A percentile compares a stretch with the other conserved stretches of the same genome.
phyloP scores from a whole-genome alignment of 1,140 invertebrate species.

The Drosophila micromelanica region DNA sequence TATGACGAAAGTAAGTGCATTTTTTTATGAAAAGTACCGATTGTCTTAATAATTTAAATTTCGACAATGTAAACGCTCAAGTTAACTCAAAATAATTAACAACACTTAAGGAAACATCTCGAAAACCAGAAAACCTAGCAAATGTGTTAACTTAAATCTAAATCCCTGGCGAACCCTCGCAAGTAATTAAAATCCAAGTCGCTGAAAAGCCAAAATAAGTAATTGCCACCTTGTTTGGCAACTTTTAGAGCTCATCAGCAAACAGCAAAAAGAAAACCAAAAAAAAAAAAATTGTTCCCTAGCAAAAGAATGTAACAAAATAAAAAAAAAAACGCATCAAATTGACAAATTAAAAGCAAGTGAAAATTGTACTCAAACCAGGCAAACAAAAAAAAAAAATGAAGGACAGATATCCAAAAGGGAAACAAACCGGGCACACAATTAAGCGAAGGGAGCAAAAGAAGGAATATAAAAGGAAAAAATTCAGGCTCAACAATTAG shows the following conservation, averaged over 20 bases:
- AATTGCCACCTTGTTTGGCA: slow-evolving; percentile 76
- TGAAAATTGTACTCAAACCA: slow-evolving; percentile 54
- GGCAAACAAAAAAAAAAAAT: slow-evolving; percentile 23
- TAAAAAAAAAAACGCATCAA: slow-evolving; percentile 36
- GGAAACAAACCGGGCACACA: slow-evolving; percentile 58
- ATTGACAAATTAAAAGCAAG: slow-evolving; percentile 80
- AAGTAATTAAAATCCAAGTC: slow-evolving; percentile 67
- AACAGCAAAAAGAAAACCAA: slow-evolving; percentile 36
- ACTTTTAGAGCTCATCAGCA: slow-evolving; percentile 67
- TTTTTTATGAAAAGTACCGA: too few species aligned
- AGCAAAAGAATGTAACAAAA: neutral
- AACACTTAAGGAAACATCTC: neutral
- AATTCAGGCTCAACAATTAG: slow-evolving; percentile 61
- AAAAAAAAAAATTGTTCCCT: slow-evolving; percentile 10
- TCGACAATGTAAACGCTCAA: neutral
- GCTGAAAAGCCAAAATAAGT: slow-evolving; percentile 62
- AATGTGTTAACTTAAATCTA: slow-evolving; percentile 5
- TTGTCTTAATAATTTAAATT: too few species aligned
- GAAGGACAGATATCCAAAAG: slow-evolving; percentile 46
- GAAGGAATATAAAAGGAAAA: slow-evolving; percentile 21
- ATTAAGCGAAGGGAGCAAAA: slow-evolving; percentile 63
- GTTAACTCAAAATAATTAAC: neutral
- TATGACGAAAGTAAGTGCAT: neutral
- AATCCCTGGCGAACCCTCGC: slow-evolving; percentile 14
- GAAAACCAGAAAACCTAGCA: neutral